phyloP scores from a whole-genome alignment of 2,113 vertebrate genomes.

The Lutjanus erythropterus region DNA sequence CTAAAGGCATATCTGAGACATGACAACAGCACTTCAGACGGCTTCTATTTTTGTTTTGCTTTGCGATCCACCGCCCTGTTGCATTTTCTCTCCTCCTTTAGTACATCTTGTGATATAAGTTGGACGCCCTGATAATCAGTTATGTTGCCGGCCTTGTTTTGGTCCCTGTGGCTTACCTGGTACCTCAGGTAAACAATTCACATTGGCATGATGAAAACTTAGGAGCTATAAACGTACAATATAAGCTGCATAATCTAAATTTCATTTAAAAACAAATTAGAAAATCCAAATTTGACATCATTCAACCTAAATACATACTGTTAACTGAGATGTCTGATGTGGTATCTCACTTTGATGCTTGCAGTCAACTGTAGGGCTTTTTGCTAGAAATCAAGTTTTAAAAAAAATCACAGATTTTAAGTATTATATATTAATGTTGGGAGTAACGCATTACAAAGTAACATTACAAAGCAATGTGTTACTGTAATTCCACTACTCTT shows the following conservation, averaged over 20 bases:
- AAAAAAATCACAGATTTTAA: background rate
- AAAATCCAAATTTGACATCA: background rate
- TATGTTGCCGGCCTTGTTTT: constrained; percentile 4
- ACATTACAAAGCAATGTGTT: too few species aligned
- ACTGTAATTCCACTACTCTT: too few species aligned
- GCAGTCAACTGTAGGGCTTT: background rate
- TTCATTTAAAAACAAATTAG: background rate
- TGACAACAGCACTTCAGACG: constrained; percentile 28
- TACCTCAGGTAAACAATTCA: background rate
- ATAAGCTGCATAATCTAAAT: background rate
- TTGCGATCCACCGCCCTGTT: constrained; percentile 10
- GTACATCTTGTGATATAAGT: constrained; percentile 4
- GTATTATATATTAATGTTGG: too few species aligned
- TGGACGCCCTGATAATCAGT: background rate
- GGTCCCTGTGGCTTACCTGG: background rate
- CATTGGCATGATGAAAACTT: background rate
- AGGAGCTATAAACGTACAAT: background rate
- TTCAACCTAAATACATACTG: background rate
- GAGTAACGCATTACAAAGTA: too few species aligned
- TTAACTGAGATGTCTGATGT: background rate
- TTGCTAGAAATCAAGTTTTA: background rate
- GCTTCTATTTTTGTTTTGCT: constrained; percentile 36
- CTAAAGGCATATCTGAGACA: constrained; percentile 44
- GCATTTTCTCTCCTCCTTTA: constrained; percentile 20
- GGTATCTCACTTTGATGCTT: constrained; percentile 16